Conservation (phyloP, 2,797 vertebrate genomes). For the Lemur catta region DNA sequence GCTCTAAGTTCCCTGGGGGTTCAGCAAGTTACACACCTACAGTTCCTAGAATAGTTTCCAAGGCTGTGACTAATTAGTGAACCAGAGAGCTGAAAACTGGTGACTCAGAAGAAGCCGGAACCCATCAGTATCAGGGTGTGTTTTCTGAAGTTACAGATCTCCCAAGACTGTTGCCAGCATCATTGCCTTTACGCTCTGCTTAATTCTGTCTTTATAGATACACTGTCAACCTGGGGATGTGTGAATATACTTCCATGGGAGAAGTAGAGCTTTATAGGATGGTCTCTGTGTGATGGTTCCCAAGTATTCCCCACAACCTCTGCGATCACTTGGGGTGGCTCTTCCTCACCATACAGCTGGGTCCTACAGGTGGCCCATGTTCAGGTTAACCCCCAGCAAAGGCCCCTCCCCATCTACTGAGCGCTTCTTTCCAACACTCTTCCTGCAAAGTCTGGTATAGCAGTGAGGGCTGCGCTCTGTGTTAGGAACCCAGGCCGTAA, state of each 20-base stretch:
- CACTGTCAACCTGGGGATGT: not conserved
- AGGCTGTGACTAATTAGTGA: constrained; percentile 38
- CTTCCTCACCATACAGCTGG: not conserved
- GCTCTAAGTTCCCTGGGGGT: constrained; percentile 2
- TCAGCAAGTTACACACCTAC: not conserved
- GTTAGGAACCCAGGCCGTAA: not conserved
- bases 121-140: not conserved
- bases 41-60: constrained; percentile 24
- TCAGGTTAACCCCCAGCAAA: not conserved
- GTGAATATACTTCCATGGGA: not conserved
- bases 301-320: not conserved
- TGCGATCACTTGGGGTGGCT: not conserved
- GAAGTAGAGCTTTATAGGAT: not conserved
- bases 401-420: too few relatives aligned
- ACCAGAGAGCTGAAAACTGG: not conserved
- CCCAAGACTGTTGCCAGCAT: not conserved
- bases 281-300: not conserved
- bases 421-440: not conserved
- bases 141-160: constrained; percentile 13
- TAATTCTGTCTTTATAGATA: not conserved
- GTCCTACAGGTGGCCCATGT: not conserved
- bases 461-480: not conserved
- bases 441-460: not conserved
- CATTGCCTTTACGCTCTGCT: not conserved
- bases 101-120: constrained; percentile 21